Percentiles rank a stretch among this genome's conserved stretches.
These are phyloP conservation scores for Bombus polaris DNA, from an alignment of 1,140 invertebrate genomes.

Conservation along the genomic window DNA sequence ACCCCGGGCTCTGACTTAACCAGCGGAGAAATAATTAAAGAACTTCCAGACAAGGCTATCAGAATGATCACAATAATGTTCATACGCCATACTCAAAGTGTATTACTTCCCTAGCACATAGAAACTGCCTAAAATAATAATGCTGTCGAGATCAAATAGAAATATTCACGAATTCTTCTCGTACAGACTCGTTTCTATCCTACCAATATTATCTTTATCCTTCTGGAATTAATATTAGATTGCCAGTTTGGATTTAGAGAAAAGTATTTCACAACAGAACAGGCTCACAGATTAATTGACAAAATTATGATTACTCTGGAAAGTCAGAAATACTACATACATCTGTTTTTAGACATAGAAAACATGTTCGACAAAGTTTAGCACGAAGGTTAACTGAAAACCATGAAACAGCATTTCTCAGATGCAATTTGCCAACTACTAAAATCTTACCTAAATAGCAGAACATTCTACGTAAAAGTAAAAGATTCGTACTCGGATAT, in stretches of 20 bases:
- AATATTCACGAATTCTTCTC: no score
- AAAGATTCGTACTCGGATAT: background rate
- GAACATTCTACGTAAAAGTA: background rate
- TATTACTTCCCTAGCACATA: no score
- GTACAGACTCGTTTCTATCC: no score
- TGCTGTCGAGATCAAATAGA: no score
- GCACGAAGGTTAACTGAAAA: background rate
- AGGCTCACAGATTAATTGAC: slow-evolving; percentile 37
- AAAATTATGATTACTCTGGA: background rate
- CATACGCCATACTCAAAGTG: no score
- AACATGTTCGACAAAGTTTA: background rate
- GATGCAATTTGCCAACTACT: background rate
- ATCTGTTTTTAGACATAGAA: background rate
- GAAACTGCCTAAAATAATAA: no score
- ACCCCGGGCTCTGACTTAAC: slow-evolving; percentile 67
- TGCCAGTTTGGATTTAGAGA: background rate
- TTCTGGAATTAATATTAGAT: no score
- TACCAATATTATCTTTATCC: no score
- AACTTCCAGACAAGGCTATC: slow-evolving; percentile 46
- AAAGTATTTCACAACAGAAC: slow-evolving; percentile 50
- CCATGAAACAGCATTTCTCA: background rate
- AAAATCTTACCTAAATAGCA: background rate
- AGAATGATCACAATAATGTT: no score
- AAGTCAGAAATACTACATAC: background rate
- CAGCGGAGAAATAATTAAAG: slow-evolving; percentile 58